These are phyloP conservation scores for Montipora efflorescens DNA, from an alignment of 64 coral and sea anemone species.

Conservation along the genomic window DNA sequence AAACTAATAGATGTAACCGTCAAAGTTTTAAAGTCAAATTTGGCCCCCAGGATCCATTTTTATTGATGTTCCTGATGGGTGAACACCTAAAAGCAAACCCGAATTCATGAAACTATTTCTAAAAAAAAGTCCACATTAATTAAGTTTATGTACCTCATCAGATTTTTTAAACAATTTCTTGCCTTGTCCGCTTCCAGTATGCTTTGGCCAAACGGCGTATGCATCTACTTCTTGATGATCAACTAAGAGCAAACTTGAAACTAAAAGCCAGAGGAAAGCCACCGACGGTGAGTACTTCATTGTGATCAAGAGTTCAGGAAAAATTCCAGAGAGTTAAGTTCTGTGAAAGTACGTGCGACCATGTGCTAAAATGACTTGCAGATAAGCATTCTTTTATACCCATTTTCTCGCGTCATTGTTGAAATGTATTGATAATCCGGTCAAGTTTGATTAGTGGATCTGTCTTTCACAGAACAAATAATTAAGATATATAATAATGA, in stretches of 20 bases:
- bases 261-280: not conserved
- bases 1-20: too few relatives aligned
- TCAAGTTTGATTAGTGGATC: not conserved
- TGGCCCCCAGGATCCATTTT: too few relatives aligned
- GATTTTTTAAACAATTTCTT: too few relatives aligned
- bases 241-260: not conserved
- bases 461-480: not conserved
- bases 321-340: not conserved
- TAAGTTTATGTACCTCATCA: too few relatives aligned
- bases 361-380: not conserved
- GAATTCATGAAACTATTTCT: too few relatives aligned
- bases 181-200: too few relatives aligned
- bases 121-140: too few relatives aligned
- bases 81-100: too few relatives aligned
- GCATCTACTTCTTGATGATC: not conserved
- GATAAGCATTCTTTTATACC: not conserved
- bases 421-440: not conserved
- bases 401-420: not conserved
- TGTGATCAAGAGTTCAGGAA: not conserved
- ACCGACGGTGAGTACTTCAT: constrained; percentile 1
- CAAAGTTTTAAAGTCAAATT: too few relatives aligned
- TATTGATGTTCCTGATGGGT: too few relatives aligned
- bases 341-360: not conserved
- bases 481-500: not conserved
- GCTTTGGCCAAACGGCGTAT: not conserved